Base-by-base conservation (phyloP, 37 sponge, comb jelly and placozoan genomes). In the Aplysina aerophoba region DNA sequence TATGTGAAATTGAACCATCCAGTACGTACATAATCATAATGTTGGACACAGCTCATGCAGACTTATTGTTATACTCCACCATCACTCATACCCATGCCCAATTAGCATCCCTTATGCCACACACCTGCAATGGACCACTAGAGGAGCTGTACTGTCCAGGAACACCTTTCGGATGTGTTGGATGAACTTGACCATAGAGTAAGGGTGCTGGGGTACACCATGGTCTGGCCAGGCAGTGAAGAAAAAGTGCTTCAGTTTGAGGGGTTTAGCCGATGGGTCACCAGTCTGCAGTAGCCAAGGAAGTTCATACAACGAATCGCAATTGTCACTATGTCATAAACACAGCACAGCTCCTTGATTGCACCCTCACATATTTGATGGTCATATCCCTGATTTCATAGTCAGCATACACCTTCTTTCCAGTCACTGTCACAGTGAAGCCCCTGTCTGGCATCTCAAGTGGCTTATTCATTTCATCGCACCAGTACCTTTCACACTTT, bases 171-270 rank as follows among this genome's bases (percentile, higher is more conserved):
- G 22, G 17, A 86, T 77, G n/a, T 86, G 33, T 25, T 86, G 71
- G 25, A 86, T 22, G 15, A 78, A 78, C n/a, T 79, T 58, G 11
- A 86, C 39, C 37, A 78, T 40, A 35, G 86, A 62, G 6, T 41
- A 60, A 36, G 89, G 85, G 54, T 89, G 83, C 24, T 75, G 61
- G 21, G 89, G 89, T 55, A 84, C 80, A 30, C 89, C 85, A 40
- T 89, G 89, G 63, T 89, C 89, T 30, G 89, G 89, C 89, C 89
- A 89, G 16, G 59, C 65, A 30, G 80, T 79, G 72, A 77, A 89
- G 59, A 84, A 85, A 73, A 69, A 89, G 53, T 89, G 85, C 66
- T 65, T 65, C 66, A 65, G 27, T 16, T 65, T 65, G 66, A 20
- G 66, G 22, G 66, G n/a, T n/a, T n/a, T n/a, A n/a, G n/a, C n/a